Conservation (phyloP, 2,888 invertebrate genomes). For the Hipparchia sbordonii region DNA sequence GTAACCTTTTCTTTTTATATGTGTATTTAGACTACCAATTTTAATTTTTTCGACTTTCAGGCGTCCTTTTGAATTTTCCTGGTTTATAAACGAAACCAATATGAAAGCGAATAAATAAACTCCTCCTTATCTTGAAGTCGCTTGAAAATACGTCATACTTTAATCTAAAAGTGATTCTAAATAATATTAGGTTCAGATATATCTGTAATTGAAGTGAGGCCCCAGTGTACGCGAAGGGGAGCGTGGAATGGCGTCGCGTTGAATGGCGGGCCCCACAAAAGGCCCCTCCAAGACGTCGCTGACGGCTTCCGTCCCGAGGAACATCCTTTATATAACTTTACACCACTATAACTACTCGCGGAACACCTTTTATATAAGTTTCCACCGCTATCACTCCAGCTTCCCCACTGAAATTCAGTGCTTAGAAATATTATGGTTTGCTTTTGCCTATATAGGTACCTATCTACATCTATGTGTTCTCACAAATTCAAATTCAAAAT, state of each 20-base stretch:
- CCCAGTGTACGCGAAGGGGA: conserved; percentile 12
- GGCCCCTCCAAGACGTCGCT: conserved; percentile 36
- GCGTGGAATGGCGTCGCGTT: conserved; percentile 28
- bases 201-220: conserved; percentile 28
- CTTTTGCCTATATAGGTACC: background rate
- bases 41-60: no score
- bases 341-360: background rate
- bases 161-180: conserved; percentile 1
- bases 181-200: conserved; percentile 9
- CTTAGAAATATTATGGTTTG: conserved; percentile 6
- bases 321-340: conserved; percentile 40
- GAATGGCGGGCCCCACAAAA: conserved; percentile 31
- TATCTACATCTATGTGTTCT: no score
- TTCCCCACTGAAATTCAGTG: conserved; percentile 11
- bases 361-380: conserved; percentile 11
- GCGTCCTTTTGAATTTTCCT: no score
- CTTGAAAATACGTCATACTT: background rate
- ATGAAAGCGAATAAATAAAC: no score
- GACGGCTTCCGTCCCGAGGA: conserved; percentile 39
- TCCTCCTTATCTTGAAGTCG: no score
- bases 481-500: no score
- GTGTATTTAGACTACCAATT: no score
- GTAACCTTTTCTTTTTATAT: no score
- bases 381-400: background rate
- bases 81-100: no score